phyloP scores from a whole-genome alignment of 2,888 invertebrate genomes.

The Camptogramma bilineatum region DNA sequence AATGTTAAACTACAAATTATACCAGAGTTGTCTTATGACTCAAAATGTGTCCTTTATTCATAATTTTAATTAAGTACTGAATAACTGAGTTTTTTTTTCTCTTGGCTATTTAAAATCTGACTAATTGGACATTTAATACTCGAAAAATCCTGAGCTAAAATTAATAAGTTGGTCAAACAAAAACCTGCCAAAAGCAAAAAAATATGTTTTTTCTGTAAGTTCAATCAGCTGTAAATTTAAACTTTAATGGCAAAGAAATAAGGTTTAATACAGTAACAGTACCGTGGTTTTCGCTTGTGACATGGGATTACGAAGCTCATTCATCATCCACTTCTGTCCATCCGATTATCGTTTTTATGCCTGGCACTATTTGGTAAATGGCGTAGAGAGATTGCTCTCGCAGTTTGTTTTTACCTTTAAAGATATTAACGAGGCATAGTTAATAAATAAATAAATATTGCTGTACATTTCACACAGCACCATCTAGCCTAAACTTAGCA shows the following conservation, averaged over 20 bases:
- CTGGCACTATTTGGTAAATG: slow-evolving; percentile 21
- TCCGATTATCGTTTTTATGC: slow-evolving; percentile 26
- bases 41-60: too few relatives aligned
- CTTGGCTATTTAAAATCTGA: not conserved
- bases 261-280: slow-evolving; percentile 9
- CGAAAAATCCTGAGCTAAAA: not conserved
- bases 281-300: slow-evolving; percentile 15
- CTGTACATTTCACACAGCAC: too few relatives aligned
- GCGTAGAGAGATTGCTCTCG: slow-evolving; percentile 12
- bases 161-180: not conserved
- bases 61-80: too few relatives aligned
- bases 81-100: too few relatives aligned
- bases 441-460: too few relatives aligned
- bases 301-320: slow-evolving; percentile 18
- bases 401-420: slow-evolving; percentile 2
- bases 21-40: too few relatives aligned
- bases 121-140: not conserved
- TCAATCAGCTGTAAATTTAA: not conserved
- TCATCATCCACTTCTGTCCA: slow-evolving; percentile 25
- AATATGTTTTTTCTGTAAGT: not conserved
- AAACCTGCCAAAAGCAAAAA: not conserved
- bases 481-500: too few relatives aligned
- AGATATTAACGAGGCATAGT: not conserved
- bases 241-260: slow-evolving; percentile 1
- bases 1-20: too few relatives aligned